These are phyloP conservation scores for Pemphigus obesinymphae DNA, from an alignment of 1,140 invertebrate species.

Conservation along the genomic window DNA sequence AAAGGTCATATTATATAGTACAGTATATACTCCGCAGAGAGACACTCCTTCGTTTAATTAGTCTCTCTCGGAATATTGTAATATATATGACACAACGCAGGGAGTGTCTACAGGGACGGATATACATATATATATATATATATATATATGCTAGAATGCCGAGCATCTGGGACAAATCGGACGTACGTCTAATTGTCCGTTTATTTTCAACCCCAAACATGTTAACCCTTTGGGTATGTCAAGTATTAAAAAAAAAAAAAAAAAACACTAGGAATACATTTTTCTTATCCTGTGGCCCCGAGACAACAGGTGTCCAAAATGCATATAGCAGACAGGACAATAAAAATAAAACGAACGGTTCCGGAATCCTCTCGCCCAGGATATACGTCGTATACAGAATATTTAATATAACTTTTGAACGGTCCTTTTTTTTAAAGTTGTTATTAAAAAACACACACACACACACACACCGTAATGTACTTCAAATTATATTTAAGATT, in stretches of 20 bases:
- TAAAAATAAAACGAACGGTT: constrained; percentile 19
- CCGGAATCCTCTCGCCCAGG: too few relatives aligned
- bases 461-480: too few relatives aligned
- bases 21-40: constrained; percentile 7
- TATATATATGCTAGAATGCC: not conserved
- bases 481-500: too few relatives aligned
- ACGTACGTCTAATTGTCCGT: constrained; percentile 40
- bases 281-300: not conserved
- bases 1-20: constrained; percentile 33
- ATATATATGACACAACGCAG: constrained; percentile 24
- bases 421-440: too few relatives aligned
- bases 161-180: constrained; percentile 35
- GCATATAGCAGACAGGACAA: not conserved
- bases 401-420: too few relatives aligned
- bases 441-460: too few relatives aligned
- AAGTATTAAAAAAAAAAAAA: constrained; percentile 1
- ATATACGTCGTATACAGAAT: too few relatives aligned
- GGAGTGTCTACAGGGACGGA: constrained; percentile 21
- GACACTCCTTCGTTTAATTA: constrained; percentile 37
- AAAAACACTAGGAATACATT: constrained; percentile 23
- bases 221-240: constrained; percentile 31
- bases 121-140: too few relatives aligned
- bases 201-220: constrained; percentile 24
- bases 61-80: constrained; percentile 2
- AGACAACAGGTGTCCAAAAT: constrained; percentile 10